Base-by-base conservation (phyloP, 2,113 vertebrate species). In the Sigmodon hispidus region DNA sequence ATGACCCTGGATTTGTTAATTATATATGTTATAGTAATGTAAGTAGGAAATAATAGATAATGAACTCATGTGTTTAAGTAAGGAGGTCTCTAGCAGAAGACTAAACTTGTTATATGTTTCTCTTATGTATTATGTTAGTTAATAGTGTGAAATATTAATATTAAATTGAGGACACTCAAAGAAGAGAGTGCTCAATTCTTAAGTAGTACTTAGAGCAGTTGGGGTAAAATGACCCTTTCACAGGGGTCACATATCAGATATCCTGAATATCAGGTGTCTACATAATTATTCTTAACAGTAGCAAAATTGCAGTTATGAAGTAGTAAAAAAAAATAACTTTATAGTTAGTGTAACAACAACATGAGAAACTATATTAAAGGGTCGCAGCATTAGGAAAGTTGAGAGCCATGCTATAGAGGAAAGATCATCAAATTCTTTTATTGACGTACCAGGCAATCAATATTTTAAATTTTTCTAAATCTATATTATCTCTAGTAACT, bases 401-500 rank as follows among this genome's bases (percentile, higher is more conserved):
- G 52, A 81, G n/a, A 81, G 57, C 2, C 34, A 80, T n/a, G 36
- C 13, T 36, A 52, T 59, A 45, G 63, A 93, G 7, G 73, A 73
- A 2, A 72, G 2, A 7, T 90, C 69, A 92, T 19, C 43, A 84
- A 83, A 83, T 1, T 7, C 75, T 77, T 79, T 94, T 13, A 67
- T 16, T 43, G 93, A 83, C 61, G 48, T 36, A 40, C 31, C 12
- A 50, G 6, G 40, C 4, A 73, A n/a, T 86, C 67, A 90, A 10
- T 89, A 93, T 75, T 94, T 94, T 40, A 91, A 29, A 26, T 34
- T 76, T 95, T 91, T 67, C 13, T 76, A 40, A 43, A 13, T 76
- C 1, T 57, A 55, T 87, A 29, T 12, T 76, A 13, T 89, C 36
- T 67, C 21, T 40, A 87, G 57, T 2, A 84, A 70, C 72, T 86